These are phyloP conservation scores for Drosophila varians DNA, from an alignment of 1,140 invertebrate species.

Conservation along the genomic window DNA sequence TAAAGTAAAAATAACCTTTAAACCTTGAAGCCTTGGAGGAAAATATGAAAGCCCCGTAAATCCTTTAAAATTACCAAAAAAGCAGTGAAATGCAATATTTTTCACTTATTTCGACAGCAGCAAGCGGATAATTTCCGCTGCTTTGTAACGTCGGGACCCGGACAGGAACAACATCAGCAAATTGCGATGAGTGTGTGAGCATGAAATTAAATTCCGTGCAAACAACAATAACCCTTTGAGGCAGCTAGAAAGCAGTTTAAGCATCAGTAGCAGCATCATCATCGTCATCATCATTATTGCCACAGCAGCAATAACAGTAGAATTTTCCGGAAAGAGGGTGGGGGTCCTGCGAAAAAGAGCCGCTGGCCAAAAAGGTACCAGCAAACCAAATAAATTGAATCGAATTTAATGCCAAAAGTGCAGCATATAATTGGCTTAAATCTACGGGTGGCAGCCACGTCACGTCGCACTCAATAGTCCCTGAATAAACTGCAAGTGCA, in stretches of 20 bases:
- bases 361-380: constrained; percentile 41
- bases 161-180: constrained; percentile 15
- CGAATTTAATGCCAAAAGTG: constrained; percentile 80
- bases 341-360: constrained; percentile 8
- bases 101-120: constrained; percentile 38
- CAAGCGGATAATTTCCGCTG: constrained; percentile 61
- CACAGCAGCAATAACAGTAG: constrained; percentile 24
- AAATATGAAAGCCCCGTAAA: constrained; percentile 9
- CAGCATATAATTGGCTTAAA: constrained; percentile 76
- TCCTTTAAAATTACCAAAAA: constrained; percentile 11
- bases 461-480: constrained; percentile 25
- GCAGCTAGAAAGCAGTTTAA: constrained; percentile 25
- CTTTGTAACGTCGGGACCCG: constrained; percentile 38
- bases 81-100: constrained; percentile 31
- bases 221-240: constrained; percentile 71
- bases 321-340: constrained; percentile 2
- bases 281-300: constrained; percentile 33
- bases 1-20: background rate
- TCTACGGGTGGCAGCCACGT: constrained; percentile 34
- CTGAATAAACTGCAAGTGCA: constrained; percentile 17
- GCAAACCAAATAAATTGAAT: constrained; percentile 70
- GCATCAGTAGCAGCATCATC: constrained; percentile 15
- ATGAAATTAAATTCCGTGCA: constrained; percentile 77
- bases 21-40: background rate
- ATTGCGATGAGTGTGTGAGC: constrained; percentile 48